A percentile compares a stretch with the other conserved stretches of the same genome.
These are phyloP conservation scores for Macquaria ambigua DNA, from an alignment of 2,113 vertebrate species.

Conservation along the genomic window DNA sequence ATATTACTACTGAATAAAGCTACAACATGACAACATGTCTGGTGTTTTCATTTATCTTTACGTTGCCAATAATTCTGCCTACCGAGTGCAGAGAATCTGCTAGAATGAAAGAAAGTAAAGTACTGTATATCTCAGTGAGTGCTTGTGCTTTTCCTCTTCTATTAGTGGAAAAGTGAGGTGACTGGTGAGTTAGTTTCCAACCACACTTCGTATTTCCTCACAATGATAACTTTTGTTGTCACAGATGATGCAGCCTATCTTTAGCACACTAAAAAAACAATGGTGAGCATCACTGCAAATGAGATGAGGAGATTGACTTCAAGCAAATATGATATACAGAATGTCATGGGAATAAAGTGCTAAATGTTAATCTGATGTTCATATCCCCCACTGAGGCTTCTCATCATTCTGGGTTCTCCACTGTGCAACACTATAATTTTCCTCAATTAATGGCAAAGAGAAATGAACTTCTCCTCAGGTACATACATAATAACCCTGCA, in stretches of 20 bases:
- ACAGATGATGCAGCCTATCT: conserved; percentile 61
- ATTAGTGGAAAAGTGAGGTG: conserved; percentile 60
- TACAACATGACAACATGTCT: conserved; percentile 66
- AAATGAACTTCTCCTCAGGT: not conserved
- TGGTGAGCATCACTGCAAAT: conserved; percentile 27
- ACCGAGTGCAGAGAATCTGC: not conserved
- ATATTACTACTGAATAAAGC: conserved; percentile 93
- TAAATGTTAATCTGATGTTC: not conserved
- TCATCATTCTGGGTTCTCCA: not conserved
- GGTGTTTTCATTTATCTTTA: conserved; percentile 4
- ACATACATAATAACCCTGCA: not conserved
- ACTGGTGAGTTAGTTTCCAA: conserved; percentile 75
- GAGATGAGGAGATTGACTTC: not conserved
- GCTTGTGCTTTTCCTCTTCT: not conserved
- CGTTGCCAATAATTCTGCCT: too few species aligned
- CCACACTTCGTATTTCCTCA: conserved; percentile 65
- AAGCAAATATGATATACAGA: not conserved
- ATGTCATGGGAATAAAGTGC: not conserved
- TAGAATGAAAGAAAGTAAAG: not conserved
- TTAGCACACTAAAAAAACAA: conserved; percentile 46
- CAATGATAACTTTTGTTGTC: conserved; percentile 29
- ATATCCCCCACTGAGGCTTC: not conserved
- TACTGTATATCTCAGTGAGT: not conserved
- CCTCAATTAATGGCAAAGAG: not conserved
- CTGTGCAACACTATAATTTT: not conserved